Evolutionary conservation across 2,113 vertebrate species (phyloP).

Genomic region (Podocnemis expansa): DNA sequence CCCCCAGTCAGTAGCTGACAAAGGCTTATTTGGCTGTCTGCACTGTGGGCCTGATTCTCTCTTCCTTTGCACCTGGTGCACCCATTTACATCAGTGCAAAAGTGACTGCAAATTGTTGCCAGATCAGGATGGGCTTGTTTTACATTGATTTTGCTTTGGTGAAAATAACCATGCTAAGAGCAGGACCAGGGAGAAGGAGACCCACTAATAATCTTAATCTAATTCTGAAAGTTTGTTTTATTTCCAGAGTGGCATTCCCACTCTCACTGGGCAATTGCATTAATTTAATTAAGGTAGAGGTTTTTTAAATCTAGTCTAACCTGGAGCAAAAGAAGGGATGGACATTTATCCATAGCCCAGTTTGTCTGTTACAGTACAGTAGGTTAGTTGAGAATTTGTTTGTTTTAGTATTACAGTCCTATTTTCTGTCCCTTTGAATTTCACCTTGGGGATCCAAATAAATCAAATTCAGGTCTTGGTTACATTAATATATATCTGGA

Average conservation of each 20-base stretch:
- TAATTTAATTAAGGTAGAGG: not conserved
- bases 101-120: rapidly evolving
- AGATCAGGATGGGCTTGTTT: not conserved
- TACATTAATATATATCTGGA: not conserved
- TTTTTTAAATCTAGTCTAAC: not conserved
- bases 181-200: not conserved
- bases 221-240: not conserved
- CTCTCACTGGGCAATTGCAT: not conserved
- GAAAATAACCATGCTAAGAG: not conserved
- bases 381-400: not conserved
- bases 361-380: not conserved
- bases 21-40: not conserved
- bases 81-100: not conserved
- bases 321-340: not conserved
- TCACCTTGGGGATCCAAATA: constrained; percentile 4
- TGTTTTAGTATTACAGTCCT: not conserved
- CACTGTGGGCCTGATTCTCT: rapidly evolving
- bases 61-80: not conserved
- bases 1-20: not conserved
- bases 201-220: not conserved
- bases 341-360: not conserved
- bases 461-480: constrained; percentile 14
- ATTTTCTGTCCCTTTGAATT: constrained; percentile 34
- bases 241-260: not conserved
- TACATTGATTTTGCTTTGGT: not conserved